Evolutionary conservation across 2,797 vertebrate species (phyloP).

Genomic region (Notolepis coatsorum): DNA sequence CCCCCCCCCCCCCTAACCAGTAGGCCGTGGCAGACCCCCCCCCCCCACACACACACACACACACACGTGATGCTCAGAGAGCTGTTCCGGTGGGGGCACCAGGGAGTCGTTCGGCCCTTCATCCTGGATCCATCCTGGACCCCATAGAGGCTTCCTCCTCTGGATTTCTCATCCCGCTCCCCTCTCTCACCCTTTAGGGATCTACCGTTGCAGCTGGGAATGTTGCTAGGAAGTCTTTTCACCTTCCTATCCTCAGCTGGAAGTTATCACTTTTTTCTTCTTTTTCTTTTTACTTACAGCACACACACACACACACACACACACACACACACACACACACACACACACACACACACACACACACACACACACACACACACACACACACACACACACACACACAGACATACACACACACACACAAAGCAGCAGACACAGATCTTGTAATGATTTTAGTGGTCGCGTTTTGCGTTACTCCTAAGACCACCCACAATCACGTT

Average conservation of each 20-base stretch:
- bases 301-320: neutral
- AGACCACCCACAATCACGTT: conserved; percentile 54
- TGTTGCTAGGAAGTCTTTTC: conserved; percentile 22
- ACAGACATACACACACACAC: neutral
- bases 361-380: neutral
- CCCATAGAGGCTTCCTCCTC: conserved; percentile 6
- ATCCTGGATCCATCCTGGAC: conserved; percentile 5
- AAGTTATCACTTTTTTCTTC: conserved; percentile 28
- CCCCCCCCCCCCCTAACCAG: too few species aligned
- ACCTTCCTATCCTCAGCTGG: conserved; percentile 22
- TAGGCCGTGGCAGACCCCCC: neutral
- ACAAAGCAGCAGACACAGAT: conserved; percentile 30
- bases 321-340: conserved; percentile 6
- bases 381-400: neutral
- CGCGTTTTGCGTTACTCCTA: conserved; percentile 46
- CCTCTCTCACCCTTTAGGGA: conserved; percentile 2
- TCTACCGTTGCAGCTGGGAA: conserved; percentile 10
- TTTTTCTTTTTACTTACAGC: neutral
- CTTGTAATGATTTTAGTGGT: conserved; percentile 37
- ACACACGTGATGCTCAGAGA: neutral
- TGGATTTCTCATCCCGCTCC: conserved; percentile 10
- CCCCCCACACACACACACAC: too few species aligned
- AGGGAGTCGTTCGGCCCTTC: conserved; percentile 4
- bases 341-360: neutral
- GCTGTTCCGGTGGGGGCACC: conserved; percentile 5